These are phyloP conservation scores for Troilus luridus DNA, from an alignment of 2,888 invertebrate species.

Conservation along the genomic window DNA sequence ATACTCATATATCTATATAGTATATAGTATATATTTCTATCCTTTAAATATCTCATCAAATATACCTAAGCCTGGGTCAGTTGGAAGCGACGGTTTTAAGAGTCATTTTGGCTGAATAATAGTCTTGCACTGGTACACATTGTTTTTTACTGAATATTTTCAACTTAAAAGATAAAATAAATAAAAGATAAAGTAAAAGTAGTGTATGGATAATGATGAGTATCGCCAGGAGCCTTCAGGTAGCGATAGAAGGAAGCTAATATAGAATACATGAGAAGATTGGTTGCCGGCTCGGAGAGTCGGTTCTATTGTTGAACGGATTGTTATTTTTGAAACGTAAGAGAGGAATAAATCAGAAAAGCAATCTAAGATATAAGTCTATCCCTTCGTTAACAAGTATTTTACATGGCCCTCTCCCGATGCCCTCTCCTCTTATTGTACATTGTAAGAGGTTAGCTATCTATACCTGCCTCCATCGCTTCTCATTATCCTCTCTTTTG, in stretches of 20 bases:
- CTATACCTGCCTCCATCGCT: background rate
- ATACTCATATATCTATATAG: too few species aligned
- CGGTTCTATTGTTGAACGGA: background rate
- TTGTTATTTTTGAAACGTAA: constrained; percentile 4
- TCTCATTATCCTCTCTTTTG: background rate
- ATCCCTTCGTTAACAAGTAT: constrained; percentile 32
- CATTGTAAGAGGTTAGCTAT: background rate
- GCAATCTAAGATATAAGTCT: background rate
- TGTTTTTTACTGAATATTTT: background rate
- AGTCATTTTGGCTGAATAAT: too few species aligned
- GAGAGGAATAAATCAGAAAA: constrained; percentile 37
- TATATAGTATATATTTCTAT: too few species aligned
- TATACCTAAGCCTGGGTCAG: too few species aligned
- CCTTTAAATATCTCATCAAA: too few species aligned
- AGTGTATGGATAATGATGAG: background rate
- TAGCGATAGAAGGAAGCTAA: background rate
- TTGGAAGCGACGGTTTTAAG: too few species aligned
- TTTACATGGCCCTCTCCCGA: background rate
- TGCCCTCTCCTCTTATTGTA: background rate
- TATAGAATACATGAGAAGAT: background rate
- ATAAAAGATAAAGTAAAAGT: too few species aligned
- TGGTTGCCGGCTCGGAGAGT: background rate
- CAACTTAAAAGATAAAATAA: background rate
- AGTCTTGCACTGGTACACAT: background rate
- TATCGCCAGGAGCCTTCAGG: background rate